Evolutionary conservation across 2,113 vertebrate genomes (phyloP).

Genomic region (Phrynocephalus versicolor): DNA sequence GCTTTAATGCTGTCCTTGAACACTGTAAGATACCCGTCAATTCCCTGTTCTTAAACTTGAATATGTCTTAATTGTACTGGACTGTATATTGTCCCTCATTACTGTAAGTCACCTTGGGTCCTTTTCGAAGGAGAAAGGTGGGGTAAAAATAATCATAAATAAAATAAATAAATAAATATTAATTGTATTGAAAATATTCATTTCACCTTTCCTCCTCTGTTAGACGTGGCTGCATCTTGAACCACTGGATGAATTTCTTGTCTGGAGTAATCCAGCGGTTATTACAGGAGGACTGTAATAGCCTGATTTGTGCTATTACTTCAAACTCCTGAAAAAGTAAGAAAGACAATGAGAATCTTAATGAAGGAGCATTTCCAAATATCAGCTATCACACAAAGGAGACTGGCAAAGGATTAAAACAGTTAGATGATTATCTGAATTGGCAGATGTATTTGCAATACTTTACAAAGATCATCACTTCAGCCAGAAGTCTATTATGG

Average conservation of each 20-base stretch:
- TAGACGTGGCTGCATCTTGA: conserved; percentile 81
- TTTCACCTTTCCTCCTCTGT: conserved; percentile 90
- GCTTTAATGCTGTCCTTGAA: too few relatives aligned
- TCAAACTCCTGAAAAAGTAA: conserved; percentile 88
- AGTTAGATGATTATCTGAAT: background rate
- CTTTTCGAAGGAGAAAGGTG: too few relatives aligned
- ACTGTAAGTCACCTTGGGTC: too few relatives aligned
- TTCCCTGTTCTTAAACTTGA: too few relatives aligned
- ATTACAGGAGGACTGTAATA: conserved; percentile 93
- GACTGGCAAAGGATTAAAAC: background rate
- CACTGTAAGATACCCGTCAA: too few relatives aligned
- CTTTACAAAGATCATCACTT: too few relatives aligned
- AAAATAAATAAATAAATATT: too few relatives aligned
- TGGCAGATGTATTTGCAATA: too few relatives aligned
- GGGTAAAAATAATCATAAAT: too few relatives aligned
- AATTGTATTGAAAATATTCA: background rate
- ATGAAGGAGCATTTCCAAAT: conserved; percentile 31
- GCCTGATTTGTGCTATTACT: conserved; percentile 94
- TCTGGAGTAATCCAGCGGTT: conserved; percentile 88
- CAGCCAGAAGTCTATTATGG: too few relatives aligned
- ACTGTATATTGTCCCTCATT: too few relatives aligned
- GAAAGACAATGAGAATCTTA: conserved; percentile 13
- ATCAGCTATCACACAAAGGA: background rate
- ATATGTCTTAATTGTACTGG: too few relatives aligned
- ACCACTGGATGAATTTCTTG: conserved; percentile 87